Percentiles rank a stretch among this genome's conserved stretches.
Evolutionary conservation across 2,113 vertebrate genomes (phyloP).

Genomic region (Pollachius pollachius): DNA sequence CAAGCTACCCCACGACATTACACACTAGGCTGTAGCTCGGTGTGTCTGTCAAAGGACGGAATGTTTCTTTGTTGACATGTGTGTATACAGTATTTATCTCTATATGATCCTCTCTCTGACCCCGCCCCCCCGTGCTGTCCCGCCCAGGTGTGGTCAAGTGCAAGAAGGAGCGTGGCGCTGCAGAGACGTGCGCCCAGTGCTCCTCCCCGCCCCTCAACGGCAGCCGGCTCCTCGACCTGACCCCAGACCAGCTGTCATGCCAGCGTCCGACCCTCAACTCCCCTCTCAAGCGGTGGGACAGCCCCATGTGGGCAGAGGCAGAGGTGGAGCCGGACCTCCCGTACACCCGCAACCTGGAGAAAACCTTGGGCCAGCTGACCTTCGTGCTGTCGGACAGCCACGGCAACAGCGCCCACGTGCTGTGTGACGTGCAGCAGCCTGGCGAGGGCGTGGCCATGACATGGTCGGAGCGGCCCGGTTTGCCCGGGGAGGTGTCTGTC

Average conservation of each 20-base stretch:
- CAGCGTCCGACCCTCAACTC: slow-evolving; percentile 66
- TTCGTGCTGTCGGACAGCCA: slow-evolving; percentile 75
- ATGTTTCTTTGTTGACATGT: neutral
- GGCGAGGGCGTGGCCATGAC: slow-evolving; percentile 55
- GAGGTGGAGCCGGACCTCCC: slow-evolving; percentile 71
- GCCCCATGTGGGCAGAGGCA: slow-evolving; percentile 61
- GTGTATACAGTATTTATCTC: neutral
- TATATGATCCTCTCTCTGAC: neutral
- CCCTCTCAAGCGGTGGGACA: slow-evolving; percentile 67
- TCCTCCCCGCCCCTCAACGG: slow-evolving; percentile 67
- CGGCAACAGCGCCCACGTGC: slow-evolving; percentile 73
- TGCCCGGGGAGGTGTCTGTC: slow-evolving; percentile 52
- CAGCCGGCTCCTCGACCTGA: slow-evolving; percentile 56
- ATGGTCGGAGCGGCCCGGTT: slow-evolving; percentile 57
- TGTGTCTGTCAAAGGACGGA: neutral
- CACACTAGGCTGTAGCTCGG: no score
- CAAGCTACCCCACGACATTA: no score
- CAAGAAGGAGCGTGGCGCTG: slow-evolving; percentile 73
- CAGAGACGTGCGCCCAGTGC: slow-evolving; percentile 67
- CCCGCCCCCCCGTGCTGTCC: no score
- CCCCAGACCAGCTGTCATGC: slow-evolving; percentile 62
- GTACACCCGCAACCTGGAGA: slow-evolving; percentile 71
- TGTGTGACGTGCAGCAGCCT: slow-evolving; percentile 70
- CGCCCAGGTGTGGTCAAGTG: slow-evolving; percentile 75
- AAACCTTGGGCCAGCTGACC: slow-evolving; percentile 67